Percentiles rank a stretch among this genome's conserved stretches.
Conservation (phyloP, 1,140 invertebrate genomes). For the Trachymyrmex septentrionalis region DNA sequence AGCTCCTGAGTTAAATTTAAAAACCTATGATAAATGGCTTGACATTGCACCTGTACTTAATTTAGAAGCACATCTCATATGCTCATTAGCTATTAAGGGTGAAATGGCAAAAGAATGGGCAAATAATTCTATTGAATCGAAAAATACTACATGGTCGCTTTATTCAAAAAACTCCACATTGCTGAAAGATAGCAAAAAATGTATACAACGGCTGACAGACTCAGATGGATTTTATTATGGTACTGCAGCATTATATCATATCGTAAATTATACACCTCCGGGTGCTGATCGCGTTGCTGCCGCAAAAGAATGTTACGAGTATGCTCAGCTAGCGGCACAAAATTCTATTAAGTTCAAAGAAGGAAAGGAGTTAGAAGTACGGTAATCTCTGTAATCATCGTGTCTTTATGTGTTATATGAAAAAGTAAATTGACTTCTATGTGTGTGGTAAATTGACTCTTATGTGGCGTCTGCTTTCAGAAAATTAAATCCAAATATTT, state of each 20-base stretch:
- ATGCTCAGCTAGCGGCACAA: slow-evolving; percentile 70
- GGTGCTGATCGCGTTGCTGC: slow-evolving; percentile 85
- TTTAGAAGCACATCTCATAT: slow-evolving; percentile 83
- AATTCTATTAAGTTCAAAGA: slow-evolving; percentile 63
- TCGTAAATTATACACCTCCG: slow-evolving; percentile 84
- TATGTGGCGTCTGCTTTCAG: slow-evolving; percentile 34
- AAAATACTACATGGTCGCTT: slow-evolving; percentile 75
- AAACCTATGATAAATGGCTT: slow-evolving; percentile 84
- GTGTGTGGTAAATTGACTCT: too few species aligned
- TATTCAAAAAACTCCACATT: slow-evolving; percentile 77
- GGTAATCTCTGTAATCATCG: background rate
- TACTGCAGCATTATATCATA: slow-evolving; percentile 83
- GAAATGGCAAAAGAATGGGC: slow-evolving; percentile 75
- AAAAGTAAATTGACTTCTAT: slow-evolving; percentile 24
- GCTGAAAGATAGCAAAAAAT: slow-evolving; percentile 82
- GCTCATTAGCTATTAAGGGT: slow-evolving; percentile 82
- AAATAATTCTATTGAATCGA: slow-evolving; percentile 53
- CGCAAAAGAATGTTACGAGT: slow-evolving; percentile 82
- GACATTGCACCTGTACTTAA: slow-evolving; percentile 80
- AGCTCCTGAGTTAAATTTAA: slow-evolving; percentile 84
- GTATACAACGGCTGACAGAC: slow-evolving; percentile 81
- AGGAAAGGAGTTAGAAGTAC: slow-evolving; percentile 69
- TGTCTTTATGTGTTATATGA: background rate
- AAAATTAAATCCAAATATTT: slow-evolving; percentile 83
- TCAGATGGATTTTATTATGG: slow-evolving; percentile 78